Percentiles rank a stretch among this genome's conserved stretches.
These are phyloP conservation scores for Avahi laniger DNA, from an alignment of 2,797 vertebrate species.

Conservation along the genomic window DNA sequence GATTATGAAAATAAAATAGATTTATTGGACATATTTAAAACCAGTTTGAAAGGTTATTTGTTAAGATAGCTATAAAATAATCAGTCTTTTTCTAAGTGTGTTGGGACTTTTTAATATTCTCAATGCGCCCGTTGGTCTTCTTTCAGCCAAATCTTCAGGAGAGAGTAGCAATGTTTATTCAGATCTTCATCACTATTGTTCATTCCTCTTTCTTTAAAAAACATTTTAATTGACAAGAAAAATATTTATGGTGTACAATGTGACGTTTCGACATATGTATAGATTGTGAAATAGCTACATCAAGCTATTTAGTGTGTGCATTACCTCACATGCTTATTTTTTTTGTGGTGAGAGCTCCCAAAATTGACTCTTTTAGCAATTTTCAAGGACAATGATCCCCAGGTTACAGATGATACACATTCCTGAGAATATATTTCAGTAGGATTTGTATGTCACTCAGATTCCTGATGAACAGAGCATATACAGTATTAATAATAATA, in stretches of 20 bases:
- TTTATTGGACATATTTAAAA: not conserved
- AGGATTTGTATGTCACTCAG: not conserved
- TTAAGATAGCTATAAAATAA: not conserved
- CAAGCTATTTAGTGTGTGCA: not conserved
- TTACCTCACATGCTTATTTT: not conserved
- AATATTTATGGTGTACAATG: not conserved
- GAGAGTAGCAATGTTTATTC: not conserved
- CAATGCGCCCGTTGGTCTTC: rapidly evolving
- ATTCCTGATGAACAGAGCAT: not conserved
- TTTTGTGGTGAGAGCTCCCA: not conserved
- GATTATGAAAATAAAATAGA: not conserved
- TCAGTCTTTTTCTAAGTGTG: not conserved
- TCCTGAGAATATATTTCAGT: not conserved
- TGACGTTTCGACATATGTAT: not conserved
- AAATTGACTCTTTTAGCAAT: not conserved
- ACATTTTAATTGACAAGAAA: not conserved
- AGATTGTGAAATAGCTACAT: not conserved
- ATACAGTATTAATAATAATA: not conserved
- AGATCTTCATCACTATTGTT: not conserved
- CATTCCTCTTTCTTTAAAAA: not conserved
- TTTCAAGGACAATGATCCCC: not conserved
- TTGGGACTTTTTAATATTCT: not conserved
- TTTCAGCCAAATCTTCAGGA: not conserved
- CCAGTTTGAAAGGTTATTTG: not conserved
- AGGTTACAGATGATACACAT: not conserved